Conservation (phyloP, 2,888 invertebrate species). For the Biston betularia region DNA sequence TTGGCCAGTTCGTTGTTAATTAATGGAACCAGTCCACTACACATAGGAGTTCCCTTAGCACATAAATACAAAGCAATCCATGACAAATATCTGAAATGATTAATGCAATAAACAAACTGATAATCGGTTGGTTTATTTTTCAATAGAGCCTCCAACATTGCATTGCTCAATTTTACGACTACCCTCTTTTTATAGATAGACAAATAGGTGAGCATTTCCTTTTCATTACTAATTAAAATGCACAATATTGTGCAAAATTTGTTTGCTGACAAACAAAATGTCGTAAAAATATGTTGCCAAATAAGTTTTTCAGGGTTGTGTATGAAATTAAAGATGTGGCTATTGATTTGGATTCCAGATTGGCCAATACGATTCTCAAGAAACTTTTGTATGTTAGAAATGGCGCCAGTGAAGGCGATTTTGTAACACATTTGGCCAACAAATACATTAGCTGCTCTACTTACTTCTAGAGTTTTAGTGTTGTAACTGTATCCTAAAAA, state of each 20-base stretch:
- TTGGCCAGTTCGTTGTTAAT: slow-evolving; percentile 70
- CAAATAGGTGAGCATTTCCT: slow-evolving; percentile 64
- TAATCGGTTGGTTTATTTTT: slow-evolving; percentile 62
- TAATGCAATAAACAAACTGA: slow-evolving; percentile 74
- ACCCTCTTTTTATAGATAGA: slow-evolving; percentile 73
- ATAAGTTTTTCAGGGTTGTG: slow-evolving; percentile 70
- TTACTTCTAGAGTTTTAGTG: slow-evolving; percentile 70
- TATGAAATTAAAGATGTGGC: slow-evolving; percentile 74
- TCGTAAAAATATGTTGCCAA: slow-evolving; percentile 76
- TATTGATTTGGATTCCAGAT: slow-evolving; percentile 75
- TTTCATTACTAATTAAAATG: slow-evolving; percentile 61
- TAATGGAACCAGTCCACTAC: slow-evolving; percentile 63
- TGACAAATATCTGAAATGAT: slow-evolving; percentile 77
- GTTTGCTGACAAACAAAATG: slow-evolving; percentile 79
- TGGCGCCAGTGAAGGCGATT: slow-evolving; percentile 71
- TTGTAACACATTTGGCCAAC: slow-evolving; percentile 79
- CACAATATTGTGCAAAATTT: slow-evolving; percentile 80
- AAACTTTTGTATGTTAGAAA: slow-evolving; percentile 67
- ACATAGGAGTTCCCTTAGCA: slow-evolving; percentile 71
- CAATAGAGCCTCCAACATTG: slow-evolving; percentile 67
- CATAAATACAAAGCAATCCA: slow-evolving; percentile 75
- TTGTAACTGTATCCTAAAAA: slow-evolving; percentile 77
- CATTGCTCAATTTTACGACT: slow-evolving; percentile 73
- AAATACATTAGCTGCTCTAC: slow-evolving; percentile 72
- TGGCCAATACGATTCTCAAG: slow-evolving; percentile 76